Base-by-base conservation (phyloP, 1,140 invertebrate species). In the Drosophila hydei region DNA sequence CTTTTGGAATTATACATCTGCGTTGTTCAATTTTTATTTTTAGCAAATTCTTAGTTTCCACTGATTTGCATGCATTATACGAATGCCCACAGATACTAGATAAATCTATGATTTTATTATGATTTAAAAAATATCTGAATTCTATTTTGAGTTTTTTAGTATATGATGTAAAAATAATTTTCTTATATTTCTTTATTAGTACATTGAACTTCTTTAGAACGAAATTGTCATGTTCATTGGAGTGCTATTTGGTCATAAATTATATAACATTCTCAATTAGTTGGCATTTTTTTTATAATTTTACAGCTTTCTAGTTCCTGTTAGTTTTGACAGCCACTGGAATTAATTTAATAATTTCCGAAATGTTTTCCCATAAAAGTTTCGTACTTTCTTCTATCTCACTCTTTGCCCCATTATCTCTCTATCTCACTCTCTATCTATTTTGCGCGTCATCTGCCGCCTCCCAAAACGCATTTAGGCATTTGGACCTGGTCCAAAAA, bases 391-490 rank as follows among this genome's bases (percentile, higher is more conserved):
- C n/a, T 27, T 19, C 25, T 54, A 51, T 21, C 33, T 50, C 23
- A 0, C 19, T 21, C n/a, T n/a, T n/a, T n/a, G n/a, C n/a, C n/a
- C 19, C 11, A 2, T 4, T 45, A 3, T 0, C 43, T 47, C 14
- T 18, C 5, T 42, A 4, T 33, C 23, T 48, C 11, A 14, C 25
- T 27, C 12, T 27, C 48, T 21, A 12, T 33, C 36, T 58, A 45
- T 33, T 38, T 40, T 36, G 59, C 59, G 62, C 78, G 78, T 81
- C 73, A 81, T 81, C 52, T 56, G 56, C 62, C 5, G 43, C 30
- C 50, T 33, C 54, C 79, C 61, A 75, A 83, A 83, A 84, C 79
- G 75, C 79, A 83, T 83, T 83, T 78, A 75, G 79, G 48, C 75
- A 61, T 25, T 83, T 83, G 79, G 79, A 61, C 18, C 4, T n/a